Base-by-base conservation (phyloP, 2,888 invertebrate species). In the Dinocampus coccinellae region DNA sequence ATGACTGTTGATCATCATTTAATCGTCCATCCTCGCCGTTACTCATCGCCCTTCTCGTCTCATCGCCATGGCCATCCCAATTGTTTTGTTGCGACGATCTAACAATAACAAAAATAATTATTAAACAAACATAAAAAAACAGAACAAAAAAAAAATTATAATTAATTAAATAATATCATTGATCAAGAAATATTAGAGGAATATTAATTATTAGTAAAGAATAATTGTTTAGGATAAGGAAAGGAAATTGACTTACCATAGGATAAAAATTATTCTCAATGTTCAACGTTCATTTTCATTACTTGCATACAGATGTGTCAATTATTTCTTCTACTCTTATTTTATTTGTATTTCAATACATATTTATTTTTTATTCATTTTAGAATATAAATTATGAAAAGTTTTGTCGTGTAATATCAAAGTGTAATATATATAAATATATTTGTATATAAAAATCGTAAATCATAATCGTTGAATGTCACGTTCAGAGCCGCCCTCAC, bases 31-130 rank as follows among this genome's bases (percentile, higher is more conserved):
- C 13, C 26, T 57, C 57, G 2, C 11, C 26, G 11, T 57, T 29
- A 24, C 26, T 57, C 26, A 29, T 29, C 11, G 57, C 57, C 24
- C 57, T n/a, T n/a, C 13, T 57, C n/a, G 29, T 57, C 26, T 57
- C 57, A 13, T 57, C 57, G 7, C 26, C 29, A 7, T 57, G 57
- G 24, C 57, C 57, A 26, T 6, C 24, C 57, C 57, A 29, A 57
- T 26, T 26, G 57, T 57, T 24, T 57, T 57, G 57, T 29, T 57
- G 57, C 26, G 26, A 26, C 29, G 57, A 57, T 29, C 57, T 57
- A 26, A 26, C 26, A 13, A 57, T 26, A 13, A 26, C 22, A 22
- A 55, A 11, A 57, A 47, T n/a, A 57, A 26, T 6, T n/a, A 26
- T 26, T 24, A 2, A 13, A 22, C 11, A n/a, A 16, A 34, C 33